These are phyloP conservation scores for Riparia riparia DNA, from an alignment of 2,113 vertebrate genomes.

Conservation along the genomic window DNA sequence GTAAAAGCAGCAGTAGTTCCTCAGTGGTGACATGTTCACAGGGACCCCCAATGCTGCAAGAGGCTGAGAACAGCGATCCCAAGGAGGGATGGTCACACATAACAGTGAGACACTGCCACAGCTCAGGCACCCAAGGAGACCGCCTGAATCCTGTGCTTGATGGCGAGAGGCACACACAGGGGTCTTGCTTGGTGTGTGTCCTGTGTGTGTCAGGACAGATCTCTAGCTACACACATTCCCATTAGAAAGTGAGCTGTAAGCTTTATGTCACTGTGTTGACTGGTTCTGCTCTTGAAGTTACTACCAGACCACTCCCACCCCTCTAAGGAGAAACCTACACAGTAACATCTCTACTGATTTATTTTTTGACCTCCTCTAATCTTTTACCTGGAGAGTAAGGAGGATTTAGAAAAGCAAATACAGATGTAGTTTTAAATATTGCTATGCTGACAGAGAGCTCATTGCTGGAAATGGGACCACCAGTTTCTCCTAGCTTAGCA, in stretches of 20 bases:
- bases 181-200: not conserved
- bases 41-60: not conserved
- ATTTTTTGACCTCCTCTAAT: not conserved
- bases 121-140: not conserved
- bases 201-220: not conserved
- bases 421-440: not conserved
- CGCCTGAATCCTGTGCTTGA: not conserved
- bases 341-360: not conserved
- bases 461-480: not conserved
- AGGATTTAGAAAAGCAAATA: not conserved
- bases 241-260: not conserved
- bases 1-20: not conserved
- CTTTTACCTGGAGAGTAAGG: not conserved
- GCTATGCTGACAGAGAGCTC: not conserved
- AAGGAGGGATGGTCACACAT: rapidly evolving
- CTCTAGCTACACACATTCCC: not conserved
- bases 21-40: rapidly evolving
- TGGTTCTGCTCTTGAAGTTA: not conserved
- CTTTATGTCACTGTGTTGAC: not conserved
- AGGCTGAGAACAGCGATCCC: not conserved
- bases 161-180: not conserved
- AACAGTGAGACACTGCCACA: rapidly evolving
- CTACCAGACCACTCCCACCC: not conserved
- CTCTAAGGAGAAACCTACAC: not conserved
- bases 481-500: not conserved